Evolutionary conservation across 2,113 vertebrate genomes (phyloP).

Genomic region (Helogale parvula): DNA sequence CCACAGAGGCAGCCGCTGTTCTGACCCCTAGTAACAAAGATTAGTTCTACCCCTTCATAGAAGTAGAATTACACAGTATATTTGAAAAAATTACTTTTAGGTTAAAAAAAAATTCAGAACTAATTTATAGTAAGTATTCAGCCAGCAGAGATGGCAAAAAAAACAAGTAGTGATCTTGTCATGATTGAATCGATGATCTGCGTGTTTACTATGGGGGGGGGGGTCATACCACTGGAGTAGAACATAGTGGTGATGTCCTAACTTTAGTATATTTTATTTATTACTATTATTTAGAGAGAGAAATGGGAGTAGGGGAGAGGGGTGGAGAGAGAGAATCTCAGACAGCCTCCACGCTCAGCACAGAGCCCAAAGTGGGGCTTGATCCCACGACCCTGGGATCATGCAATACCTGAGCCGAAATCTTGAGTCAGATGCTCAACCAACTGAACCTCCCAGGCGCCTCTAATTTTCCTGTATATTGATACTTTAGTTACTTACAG

Average conservation of each 20-base stretch:
- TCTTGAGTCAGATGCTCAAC: too few relatives aligned
- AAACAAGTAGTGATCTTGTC: not conserved
- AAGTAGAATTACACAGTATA: not conserved
- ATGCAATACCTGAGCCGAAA: too few relatives aligned
- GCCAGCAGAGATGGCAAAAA: not conserved
- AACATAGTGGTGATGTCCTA: not conserved
- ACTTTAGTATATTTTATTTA: not conserved
- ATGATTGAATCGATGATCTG: not conserved
- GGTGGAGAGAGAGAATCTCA: too few relatives aligned
- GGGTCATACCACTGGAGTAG: not conserved
- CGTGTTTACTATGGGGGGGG: not conserved
- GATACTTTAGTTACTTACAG: not conserved
- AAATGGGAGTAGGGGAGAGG: too few relatives aligned
- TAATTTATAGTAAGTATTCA: not conserved
- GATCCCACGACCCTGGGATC: too few relatives aligned
- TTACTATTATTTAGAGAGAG: too few relatives aligned
- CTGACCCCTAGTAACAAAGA: not conserved
- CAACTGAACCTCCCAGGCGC: too few relatives aligned
- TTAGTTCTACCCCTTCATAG: not conserved
- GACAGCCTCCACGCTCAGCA: too few relatives aligned
- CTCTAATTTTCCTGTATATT: not conserved
- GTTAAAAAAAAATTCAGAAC: conserved; percentile 1
- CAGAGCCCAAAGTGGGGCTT: too few relatives aligned
- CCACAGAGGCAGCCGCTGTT: not conserved
- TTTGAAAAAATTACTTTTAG: conserved; percentile 42